Conservation (phyloP, 2,113 vertebrate genomes). For the Poecile atricapillus region DNA sequence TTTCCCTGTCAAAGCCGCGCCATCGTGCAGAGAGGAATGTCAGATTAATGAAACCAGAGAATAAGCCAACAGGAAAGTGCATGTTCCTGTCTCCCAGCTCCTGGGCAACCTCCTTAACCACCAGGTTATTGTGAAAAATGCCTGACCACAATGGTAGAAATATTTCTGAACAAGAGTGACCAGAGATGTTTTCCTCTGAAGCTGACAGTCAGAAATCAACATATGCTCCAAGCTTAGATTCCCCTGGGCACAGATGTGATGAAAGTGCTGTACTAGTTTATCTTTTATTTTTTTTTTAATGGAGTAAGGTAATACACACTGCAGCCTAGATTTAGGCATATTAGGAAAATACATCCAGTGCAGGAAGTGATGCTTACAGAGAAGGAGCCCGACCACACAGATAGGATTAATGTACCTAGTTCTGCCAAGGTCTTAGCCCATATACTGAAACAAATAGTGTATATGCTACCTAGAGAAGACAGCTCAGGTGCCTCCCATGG, state of each 20-base stretch:
- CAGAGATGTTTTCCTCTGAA: neutral
- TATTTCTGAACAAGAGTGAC: neutral
- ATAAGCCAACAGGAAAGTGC: neutral
- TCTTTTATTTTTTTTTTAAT: neutral
- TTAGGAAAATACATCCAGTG: neutral
- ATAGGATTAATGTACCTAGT: neutral
- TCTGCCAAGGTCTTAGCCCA: neutral
- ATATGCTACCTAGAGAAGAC: neutral
- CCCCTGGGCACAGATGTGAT: neutral
- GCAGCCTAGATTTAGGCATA: neutral
- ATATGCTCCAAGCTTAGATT: neutral
- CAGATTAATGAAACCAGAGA: neutral
- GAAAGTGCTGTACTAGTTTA: neutral
- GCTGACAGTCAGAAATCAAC: neutral
- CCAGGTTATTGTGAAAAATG: neutral
- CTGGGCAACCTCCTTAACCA: neutral
- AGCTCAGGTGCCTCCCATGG: neutral
- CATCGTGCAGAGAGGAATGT: neutral
- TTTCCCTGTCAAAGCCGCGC: neutral
- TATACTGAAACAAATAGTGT: neutral
- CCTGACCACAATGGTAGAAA: neutral
- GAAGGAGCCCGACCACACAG: neutral
- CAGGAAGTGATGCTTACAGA: neutral
- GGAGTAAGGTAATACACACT: rapidly evolving
- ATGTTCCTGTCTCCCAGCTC: neutral